A percentile compares a stretch with the other conserved stretches of the same genome.
Conservation (phyloP, 2,113 vertebrate genomes). For the Meriones unguiculatus region DNA sequence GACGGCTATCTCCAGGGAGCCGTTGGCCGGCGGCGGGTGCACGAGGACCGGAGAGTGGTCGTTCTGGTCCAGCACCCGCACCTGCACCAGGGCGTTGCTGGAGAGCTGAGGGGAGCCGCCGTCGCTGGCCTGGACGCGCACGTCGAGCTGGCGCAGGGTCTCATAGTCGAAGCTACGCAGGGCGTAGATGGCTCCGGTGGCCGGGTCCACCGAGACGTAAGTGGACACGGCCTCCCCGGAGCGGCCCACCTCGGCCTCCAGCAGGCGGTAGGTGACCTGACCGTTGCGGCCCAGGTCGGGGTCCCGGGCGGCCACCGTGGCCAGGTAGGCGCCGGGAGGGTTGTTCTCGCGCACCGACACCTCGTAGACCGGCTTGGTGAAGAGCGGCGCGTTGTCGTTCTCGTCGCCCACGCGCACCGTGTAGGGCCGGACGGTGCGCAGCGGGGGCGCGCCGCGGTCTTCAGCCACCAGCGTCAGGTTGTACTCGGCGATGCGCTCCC, state of each 20-base stretch:
- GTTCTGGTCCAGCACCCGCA: slow-evolving; percentile 96
- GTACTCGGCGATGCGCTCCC: slow-evolving; percentile 94
- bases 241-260: slow-evolving; percentile 89
- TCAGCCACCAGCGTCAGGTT: slow-evolving; percentile 96
- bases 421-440: slow-evolving; percentile 91
- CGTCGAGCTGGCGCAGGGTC: slow-evolving; percentile 92
- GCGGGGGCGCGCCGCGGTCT: slow-evolving; percentile 93
- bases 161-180: slow-evolving; percentile 97
- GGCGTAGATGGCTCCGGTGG: slow-evolving; percentile 94
- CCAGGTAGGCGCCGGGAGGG: slow-evolving; percentile 92
- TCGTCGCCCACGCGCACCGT: slow-evolving; percentile 93
- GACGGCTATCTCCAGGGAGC: slow-evolving; percentile 93
- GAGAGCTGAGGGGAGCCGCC: slow-evolving; percentile 95
- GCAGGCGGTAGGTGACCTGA: slow-evolving; percentile 92
- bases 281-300: slow-evolving; percentile 93
- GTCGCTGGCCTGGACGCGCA: slow-evolving; percentile 94
- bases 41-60: slow-evolving; percentile 94
- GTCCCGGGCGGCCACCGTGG: slow-evolving; percentile 91
- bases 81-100: slow-evolving; percentile 91
- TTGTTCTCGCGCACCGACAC: slow-evolving; percentile 94
- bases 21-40: slow-evolving; percentile 91
- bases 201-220: slow-evolving; percentile 94
- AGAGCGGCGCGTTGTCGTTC: slow-evolving; percentile 95
- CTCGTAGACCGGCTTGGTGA: slow-evolving; percentile 90
- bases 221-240: slow-evolving; percentile 92